Evolutionary conservation across 2,113 vertebrate genomes (phyloP).

Genomic region (Amazona guildingii): DNA sequence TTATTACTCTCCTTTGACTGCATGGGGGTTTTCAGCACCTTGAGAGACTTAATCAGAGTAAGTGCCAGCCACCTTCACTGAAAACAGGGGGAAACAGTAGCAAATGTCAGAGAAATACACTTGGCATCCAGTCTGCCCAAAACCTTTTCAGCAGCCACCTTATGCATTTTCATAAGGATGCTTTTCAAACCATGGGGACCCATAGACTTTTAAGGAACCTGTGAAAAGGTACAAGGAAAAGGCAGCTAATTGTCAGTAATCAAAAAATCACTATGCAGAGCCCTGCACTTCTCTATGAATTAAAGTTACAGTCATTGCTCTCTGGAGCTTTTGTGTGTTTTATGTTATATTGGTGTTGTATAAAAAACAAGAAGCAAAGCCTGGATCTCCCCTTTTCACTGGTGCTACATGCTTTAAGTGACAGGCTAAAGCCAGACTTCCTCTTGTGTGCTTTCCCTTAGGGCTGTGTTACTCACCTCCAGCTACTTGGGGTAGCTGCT

Average conservation of each 20-base stretch:
- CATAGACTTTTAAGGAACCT: background rate
- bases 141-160: background rate
- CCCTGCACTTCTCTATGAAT: background rate
- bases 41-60: background rate
- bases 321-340: background rate
- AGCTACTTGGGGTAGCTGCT: background rate
- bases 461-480: background rate
- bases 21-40: background rate
- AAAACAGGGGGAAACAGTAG: background rate
- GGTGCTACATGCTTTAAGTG: fast-evolving
- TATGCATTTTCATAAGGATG: background rate
- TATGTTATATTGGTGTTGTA: background rate
- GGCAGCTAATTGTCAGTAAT: background rate
- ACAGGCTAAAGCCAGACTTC: background rate
- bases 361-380: background rate
- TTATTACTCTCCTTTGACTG: background rate
- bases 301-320: background rate
- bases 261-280: background rate
- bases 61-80: background rate
- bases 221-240: background rate
- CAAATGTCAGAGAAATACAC: background rate
- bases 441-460: background rate
- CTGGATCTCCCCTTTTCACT: background rate
- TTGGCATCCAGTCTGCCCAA: background rate
- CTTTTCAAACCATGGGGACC: background rate